Base-by-base conservation (phyloP, 2,113 vertebrate genomes). In the mouse (Mus musculus) region DNA sequence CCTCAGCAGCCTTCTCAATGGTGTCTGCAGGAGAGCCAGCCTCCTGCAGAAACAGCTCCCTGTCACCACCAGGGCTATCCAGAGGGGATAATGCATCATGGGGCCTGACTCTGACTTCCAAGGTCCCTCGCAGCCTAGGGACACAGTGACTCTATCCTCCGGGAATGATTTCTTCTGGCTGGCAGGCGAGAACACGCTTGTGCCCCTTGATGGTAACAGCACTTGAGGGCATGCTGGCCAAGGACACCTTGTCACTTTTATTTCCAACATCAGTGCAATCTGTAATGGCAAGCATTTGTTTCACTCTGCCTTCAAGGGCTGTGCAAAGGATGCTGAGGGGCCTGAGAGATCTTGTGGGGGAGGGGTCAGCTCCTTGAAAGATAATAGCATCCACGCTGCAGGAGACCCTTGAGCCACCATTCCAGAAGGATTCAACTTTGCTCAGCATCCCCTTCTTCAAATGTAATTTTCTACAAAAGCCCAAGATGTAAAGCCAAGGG, bases 171-270 rank as follows among this genome's bases (percentile, higher is more conserved):
- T 33, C 3, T 65, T 78, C 77, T 46, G 78, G 82, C 95, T 91
- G 88, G 59, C 71, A 85, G 95, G 80, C 24, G 1, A 77, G 88
- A 54, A 24, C 76, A 49, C 0, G 4, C 75, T 33, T 26, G 63
- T 24, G 65, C 80, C 94, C 94, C 87, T 93, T 30, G 90, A 61
- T 36, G 59, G n/a, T 69, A 72, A 65, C 26, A 24, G 33, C 3
- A 0, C 86, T 76, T 3, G 71, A 82, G 88, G 75, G 69, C 2
- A 11, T 33, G 56, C 72, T 19, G 90, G 89, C 95, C 0, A 24
- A 95, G 91, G 88, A 77, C 85, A 39, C 22, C 52, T 0, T 93
- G 92, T 96, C 93, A 87, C 76, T 92, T 91, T 61, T 39, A 76
- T 54, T 95, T 82, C 56, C 54, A 71, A 36, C 72, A 77, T 81